Evolutionary conservation across 64 coral and sea anemone genomes (phyloP), one percentile per base, ranked within the genome.

Genomic region (Astreopora myriophthalma): DNA sequence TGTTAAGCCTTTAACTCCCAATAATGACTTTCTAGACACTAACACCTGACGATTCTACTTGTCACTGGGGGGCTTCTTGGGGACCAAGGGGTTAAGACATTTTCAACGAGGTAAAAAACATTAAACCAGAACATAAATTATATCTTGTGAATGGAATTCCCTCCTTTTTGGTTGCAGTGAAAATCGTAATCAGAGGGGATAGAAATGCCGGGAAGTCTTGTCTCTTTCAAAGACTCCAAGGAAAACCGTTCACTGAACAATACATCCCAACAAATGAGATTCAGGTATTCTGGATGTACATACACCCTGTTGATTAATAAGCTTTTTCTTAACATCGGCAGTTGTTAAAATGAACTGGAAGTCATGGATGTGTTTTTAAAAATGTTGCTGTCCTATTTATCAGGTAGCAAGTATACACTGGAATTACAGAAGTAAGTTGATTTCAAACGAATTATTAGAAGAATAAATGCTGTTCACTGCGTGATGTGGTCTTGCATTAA

Each of bases 191-290:
- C 26, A 99, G 96, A 87, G 97, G 97, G 35, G 97, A 99, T 51
- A 90, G 97, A 78, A 99, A 99, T 72, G 90, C 94, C 31, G 97
- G 97, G 0, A 99, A 99, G 49, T 81, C 94, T 1, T 96, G 94
- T 60, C 63, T 99, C 46, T 93, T 99, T 80, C 90, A 92, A 31
- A 79, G 97, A 35, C 83, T 99, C 10, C 97, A 99, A 76, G 97
- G 97, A 38, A 99, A 84, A 73, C 73, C 94, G n/a, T 96, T 96
- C 33, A 91, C 71, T 87, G 97, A 99, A 30, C 94, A 99, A 25
- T 99, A 99, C n/a, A 79, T 99, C 31, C 97, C 97, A 71, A 99
- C 97, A 51, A 96, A 95, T 91, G 97, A 96, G 87, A 99, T 96
- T 61, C 94, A 96, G 94, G 94, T 96, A 92, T 22, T 60, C 8